Percentiles rank a stretch among this genome's conserved stretches.
Conservation (phyloP, 2,797 vertebrate species). For the Pantherophis alleghaniensis region DNA sequence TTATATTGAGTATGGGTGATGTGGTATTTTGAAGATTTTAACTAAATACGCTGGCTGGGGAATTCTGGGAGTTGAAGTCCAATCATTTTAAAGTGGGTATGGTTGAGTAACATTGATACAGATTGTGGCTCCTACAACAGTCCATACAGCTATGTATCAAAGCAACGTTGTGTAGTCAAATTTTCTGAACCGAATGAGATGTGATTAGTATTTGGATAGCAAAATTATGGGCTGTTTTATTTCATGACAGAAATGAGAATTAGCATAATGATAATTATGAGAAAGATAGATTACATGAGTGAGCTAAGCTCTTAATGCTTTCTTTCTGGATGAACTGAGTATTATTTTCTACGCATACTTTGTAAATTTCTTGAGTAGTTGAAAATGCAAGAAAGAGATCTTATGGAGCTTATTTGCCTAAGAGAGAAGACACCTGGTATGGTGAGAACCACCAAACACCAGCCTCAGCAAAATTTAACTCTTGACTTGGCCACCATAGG, state of each 20-base stretch:
- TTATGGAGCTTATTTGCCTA: background rate
- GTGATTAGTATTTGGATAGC: background rate
- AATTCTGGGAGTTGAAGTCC: background rate
- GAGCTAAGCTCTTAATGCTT: background rate
- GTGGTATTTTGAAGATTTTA: background rate
- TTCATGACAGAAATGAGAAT: background rate
- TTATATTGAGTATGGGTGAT: background rate
- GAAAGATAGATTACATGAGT: background rate
- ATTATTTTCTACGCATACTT: background rate
- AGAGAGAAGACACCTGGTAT: background rate
- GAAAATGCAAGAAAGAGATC: background rate
- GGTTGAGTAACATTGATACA: background rate
- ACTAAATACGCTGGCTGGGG: background rate
- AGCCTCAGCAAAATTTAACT: background rate
- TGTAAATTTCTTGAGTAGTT: background rate
- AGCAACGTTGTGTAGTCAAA: background rate
- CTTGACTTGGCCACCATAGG: background rate
- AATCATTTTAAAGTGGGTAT: background rate
- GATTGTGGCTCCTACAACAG: background rate
- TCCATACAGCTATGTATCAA: background rate
- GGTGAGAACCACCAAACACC: background rate
- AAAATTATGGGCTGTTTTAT: background rate
- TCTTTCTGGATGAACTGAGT: background rate
- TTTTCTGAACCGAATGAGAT: background rate
- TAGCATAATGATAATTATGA: background rate